Evolutionary conservation across 2,888 invertebrate species (phyloP), one percentile per base, ranked within the genome.

Genomic region (Bombyx huttoni): DNA sequence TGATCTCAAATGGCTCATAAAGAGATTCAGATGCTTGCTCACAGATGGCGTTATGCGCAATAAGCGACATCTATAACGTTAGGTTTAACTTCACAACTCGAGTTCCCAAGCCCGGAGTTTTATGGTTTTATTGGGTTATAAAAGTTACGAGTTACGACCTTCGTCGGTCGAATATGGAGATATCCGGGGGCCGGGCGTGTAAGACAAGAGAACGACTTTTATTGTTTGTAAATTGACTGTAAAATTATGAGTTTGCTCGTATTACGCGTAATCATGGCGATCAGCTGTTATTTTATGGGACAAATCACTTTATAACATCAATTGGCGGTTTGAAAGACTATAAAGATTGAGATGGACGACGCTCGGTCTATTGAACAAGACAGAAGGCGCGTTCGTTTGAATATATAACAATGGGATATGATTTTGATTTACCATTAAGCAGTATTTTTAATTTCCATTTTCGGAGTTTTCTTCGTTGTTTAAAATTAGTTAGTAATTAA

Each of bases 141-240:
- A 87, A 88, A 86, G 81, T 88, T 83, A 80, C 81, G 80, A 87
- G 78, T 80, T 78, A 78, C 75, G 73, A 73, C 70, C 71, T 68
- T 75, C 70, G 72, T 63, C 70, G 76, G 73, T 78, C 76, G 75
- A 84, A 83, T 84, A 85, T 86, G 83, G 83, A 84, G 83, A 87
- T 84, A 85, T 84, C 76, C 75, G 78, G 78, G 82, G 85, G 81
- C 81, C 79, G 80, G 78, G 81, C 80, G 81, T 79, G 80, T 81
- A 82, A 83, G 81, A 85, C 81, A 81, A 84, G 81, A 81, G 79
- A 79, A 75, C 76, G 81, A 83, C 84, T 88, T 89, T 89, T 89
- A 89, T 89, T 89, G 89, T 89, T 89, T 88, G 87, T 86, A 88
- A 89, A 89, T 89, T 89, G 89, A 83, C 83, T 85, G 88, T 89